Evolutionary conservation across 2,888 invertebrate species (phyloP), one percentile per base, ranked within the genome.

Genomic region (Molanna angustata): DNA sequence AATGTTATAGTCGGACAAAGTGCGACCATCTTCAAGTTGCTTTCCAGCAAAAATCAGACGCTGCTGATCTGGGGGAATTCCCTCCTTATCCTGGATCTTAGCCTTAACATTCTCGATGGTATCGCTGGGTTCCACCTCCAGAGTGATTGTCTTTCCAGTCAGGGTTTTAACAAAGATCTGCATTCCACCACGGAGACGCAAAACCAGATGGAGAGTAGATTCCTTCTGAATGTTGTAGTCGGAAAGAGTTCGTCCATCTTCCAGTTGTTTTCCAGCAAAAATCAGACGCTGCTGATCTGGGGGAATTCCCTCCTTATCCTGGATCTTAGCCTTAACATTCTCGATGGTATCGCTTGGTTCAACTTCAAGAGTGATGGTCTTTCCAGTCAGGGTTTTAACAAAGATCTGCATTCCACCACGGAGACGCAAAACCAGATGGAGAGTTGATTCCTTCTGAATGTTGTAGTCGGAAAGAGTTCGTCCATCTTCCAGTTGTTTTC

Each of bases 391-490:
- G 1, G 80, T 80, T 64, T 79, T 80, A 4, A 74, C 78, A 67
- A 73, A 78, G 66, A 86, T 82, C 70, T 86, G 79, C 70, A 85
- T 84, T 61, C 84, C 85, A 62, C 84, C 85, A 55, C 84, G 69
- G 76, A 62, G 67, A 61, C 78, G 68, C 6, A 80, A 66, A 2
- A 78, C 77, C 57, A 78, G 63, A 63, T 79, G 76, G 45, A 79
- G 69, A 20, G 79, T 76, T 2, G 76, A 74, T 62, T 78, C 78
- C 60, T 80, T 80, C 60, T 80, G 80, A 56, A 80, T 80, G 62
- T 81, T 81, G 64, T 80, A 80, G 61, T 80, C 80, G 0, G 75
- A 76, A 76, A 80, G 63, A 1, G 79, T 80, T 2, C 79, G 68
- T 1, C 79, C 79, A 69, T 79, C 79, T 65, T 79, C 79, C 43